phyloP scores from a whole-genome alignment of 2,888 invertebrate species.

The Calliphora vomitoria region DNA sequence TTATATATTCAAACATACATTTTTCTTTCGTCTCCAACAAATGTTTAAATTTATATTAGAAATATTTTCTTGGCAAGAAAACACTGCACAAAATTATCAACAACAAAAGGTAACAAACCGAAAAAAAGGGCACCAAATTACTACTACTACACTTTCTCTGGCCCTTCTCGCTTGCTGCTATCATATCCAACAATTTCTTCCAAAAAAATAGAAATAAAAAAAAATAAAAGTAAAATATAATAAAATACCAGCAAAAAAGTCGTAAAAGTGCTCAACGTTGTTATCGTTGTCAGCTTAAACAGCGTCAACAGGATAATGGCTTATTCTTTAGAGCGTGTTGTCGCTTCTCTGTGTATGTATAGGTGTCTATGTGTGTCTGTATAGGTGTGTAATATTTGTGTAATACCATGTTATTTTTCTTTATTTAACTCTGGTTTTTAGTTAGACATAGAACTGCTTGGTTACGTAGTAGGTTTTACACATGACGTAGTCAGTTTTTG shows the following conservation, averaged over 20 bases:
- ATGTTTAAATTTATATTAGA: constrained; percentile 39
- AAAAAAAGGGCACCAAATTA: constrained; percentile 53
- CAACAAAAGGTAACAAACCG: constrained; percentile 51
- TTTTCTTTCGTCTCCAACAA: constrained; percentile 30
- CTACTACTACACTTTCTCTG: constrained; percentile 47
- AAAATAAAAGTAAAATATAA: background rate
- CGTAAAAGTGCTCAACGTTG: constrained; percentile 69
- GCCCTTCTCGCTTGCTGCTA: background rate
- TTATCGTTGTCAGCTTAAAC: constrained; percentile 72
- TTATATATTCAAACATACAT: constrained; percentile 27
- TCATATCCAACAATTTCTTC: background rate
- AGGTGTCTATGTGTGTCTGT: too few relatives aligned
- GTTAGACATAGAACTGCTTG: constrained; percentile 30
- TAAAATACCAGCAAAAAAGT: constrained; percentile 52
- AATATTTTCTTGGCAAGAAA: constrained; percentile 62
- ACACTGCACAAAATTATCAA: constrained; percentile 4
- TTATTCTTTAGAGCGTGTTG: constrained; percentile 69
- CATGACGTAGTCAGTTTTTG: constrained; percentile 53
- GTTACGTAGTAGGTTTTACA: constrained; percentile 36
- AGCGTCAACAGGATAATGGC: constrained; percentile 74
- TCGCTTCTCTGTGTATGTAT: constrained; percentile 4
- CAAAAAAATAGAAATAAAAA: constrained; percentile 16
- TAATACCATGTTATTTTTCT: constrained; percentile 29
- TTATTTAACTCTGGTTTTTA: constrained; percentile 12
- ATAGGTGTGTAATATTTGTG: background rate